Conservation (phyloP, 2,797 vertebrate genomes). For the Danio albolineatus region DNA sequence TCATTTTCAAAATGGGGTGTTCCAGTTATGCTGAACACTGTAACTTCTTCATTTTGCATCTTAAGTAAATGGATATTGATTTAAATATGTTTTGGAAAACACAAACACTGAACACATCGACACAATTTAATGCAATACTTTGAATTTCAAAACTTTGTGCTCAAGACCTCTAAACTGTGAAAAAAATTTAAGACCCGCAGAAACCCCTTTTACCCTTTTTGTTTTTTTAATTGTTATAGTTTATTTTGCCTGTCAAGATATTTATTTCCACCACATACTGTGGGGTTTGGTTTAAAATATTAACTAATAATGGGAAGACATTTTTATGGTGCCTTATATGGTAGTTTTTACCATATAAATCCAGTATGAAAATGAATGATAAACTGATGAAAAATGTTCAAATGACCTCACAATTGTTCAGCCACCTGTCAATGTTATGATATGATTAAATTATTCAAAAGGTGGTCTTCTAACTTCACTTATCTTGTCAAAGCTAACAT, state of each 20-base stretch:
- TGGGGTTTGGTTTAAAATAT: neutral
- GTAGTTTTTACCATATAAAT: slow-evolving; percentile 20
- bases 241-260: slow-evolving; percentile 1
- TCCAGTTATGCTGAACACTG: too few species aligned
- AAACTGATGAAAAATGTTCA: neutral
- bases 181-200: neutral
- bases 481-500: neutral
- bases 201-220: neutral
- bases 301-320: neutral
- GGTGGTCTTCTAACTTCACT: neutral
- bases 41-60: too few species aligned
- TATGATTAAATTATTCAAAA: slow-evolving; percentile 31
- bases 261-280: slow-evolving; percentile 16
- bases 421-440: neutral
- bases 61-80: too few species aligned
- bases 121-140: too few species aligned
- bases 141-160: too few species aligned
- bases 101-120: too few species aligned
- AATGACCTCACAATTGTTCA: slow-evolving; percentile 19
- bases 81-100: too few species aligned
- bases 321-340: slow-evolving; percentile 49
- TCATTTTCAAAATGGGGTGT: too few species aligned
- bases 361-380: neutral
- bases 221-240: slow-evolving; percentile 9
- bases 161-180: too few species aligned